Base-by-base conservation (phyloP, 2,888 invertebrate genomes). In the Gisinianus flammeolus region DNA sequence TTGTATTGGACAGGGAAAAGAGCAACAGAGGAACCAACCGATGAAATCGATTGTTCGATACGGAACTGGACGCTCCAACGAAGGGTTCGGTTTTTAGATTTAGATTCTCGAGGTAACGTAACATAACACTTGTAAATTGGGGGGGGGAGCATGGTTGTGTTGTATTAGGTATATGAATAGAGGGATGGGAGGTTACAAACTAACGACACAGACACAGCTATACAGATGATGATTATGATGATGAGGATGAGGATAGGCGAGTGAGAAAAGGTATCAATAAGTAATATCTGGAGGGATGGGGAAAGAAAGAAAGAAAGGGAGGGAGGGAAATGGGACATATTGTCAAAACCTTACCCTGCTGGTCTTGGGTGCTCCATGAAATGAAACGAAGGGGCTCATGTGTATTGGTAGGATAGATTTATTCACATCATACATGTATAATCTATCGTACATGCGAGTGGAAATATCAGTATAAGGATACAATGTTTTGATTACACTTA, bases 301-400 rank as follows among this genome's bases (percentile, higher is more conserved):
- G 28, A 24, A 28, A 5, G 68, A 19, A 67, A 67, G n/a, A 5
- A 24, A 62, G 26, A 3, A 62, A 24, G 62, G 3, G 62, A 67
- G n/a, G n/a, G 6, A 31, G n/a, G 2, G 44, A 44, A 26, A 44
- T 22, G 19, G 16, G 44, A 44, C 68, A 68, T 8, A 1, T 26
- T 66, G 66, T 66, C 66, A 66, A 66, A 56, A 22, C 16, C 56
- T 56, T n/a, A n/a, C n/a, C n/a, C n/a, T n/a, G n/a, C n/a, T n/a
- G n/a, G n/a, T n/a, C n/a, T n/a, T 44, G 44, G 12, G 44, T 44
- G 19, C 44, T 44, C n/a, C n/a, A 12, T 44, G 12, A 44, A 44
- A 44, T 44, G 44, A 44, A 44, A 44, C 44, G 8, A 12, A n/a
- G n/a, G n/a, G n/a, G n/a, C 16, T 8, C 54, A 54, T 16, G n/a